Evolutionary conservation across 2,888 invertebrate genomes (phyloP).

Genomic region (Orthosia incerta): DNA sequence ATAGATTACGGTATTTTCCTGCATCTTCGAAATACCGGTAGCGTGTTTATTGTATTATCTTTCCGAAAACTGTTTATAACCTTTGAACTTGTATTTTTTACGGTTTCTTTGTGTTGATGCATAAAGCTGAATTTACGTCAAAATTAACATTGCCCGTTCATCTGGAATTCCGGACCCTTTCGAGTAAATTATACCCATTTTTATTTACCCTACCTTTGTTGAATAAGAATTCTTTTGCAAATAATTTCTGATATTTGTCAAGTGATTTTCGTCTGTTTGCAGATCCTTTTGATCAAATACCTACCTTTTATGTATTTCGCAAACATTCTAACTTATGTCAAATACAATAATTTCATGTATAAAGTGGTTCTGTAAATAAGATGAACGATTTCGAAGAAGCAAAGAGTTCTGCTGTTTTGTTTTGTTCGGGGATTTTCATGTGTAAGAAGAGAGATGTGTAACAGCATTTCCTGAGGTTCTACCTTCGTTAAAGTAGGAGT

Average conservation of each 20-base stretch:
- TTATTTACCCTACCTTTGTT: slow-evolving; percentile 50
- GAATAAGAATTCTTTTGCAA: slow-evolving; percentile 50
- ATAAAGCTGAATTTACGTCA: slow-evolving; percentile 19
- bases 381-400: slow-evolving; percentile 16
- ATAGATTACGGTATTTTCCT: too few species aligned
- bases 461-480: too few species aligned
- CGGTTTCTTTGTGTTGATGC: slow-evolving; percentile 10
- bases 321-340: slow-evolving; percentile 48
- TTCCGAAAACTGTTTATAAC: not conserved
- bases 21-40: too few species aligned
- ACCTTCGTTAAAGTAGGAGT: too few species aligned
- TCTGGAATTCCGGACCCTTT: slow-evolving; percentile 26
- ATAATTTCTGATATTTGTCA: slow-evolving; percentile 56
- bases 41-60: not conserved
- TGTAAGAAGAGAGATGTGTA: too few species aligned
- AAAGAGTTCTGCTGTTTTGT: slow-evolving; percentile 8
- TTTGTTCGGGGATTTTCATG: not conserved
- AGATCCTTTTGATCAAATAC: slow-evolving; percentile 47
- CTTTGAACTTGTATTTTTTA: not conserved
- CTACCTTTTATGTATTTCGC: slow-evolving; percentile 34
- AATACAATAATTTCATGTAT: slow-evolving; percentile 42
- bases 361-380: slow-evolving; percentile 24
- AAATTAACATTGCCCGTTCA: slow-evolving; percentile 35
- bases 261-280: slow-evolving; percentile 54
- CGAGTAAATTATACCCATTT: slow-evolving; percentile 38